Percentiles rank a stretch among this genome's conserved stretches.
phyloP scores from a whole-genome alignment of 2,888 invertebrate genomes.

The Drosophila meridiana region DNA sequence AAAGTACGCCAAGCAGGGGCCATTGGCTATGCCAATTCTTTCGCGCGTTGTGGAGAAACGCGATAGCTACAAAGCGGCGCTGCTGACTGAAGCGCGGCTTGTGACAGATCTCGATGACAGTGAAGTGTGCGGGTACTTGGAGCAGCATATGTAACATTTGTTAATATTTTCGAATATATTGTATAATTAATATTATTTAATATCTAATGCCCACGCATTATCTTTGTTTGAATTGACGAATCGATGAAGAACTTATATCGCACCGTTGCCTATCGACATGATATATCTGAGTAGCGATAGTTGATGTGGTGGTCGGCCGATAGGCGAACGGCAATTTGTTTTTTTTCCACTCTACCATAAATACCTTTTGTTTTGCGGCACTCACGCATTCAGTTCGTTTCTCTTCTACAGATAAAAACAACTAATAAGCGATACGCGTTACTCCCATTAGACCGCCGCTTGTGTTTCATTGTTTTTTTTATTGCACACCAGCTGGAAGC shows the following conservation, averaged over 20 bases:
- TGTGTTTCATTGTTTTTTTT: constrained; percentile 43
- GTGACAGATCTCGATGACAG: constrained; percentile 80
- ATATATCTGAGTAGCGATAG: constrained; percentile 12
- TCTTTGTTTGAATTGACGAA: constrained; percentile 17
- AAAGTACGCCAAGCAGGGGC: constrained; percentile 87
- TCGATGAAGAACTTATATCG: constrained; percentile 8
- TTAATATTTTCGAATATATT: constrained; percentile 52
- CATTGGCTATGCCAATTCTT: constrained; percentile 81
- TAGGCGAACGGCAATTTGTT: constrained; percentile 46
- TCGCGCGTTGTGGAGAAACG: constrained; percentile 49
- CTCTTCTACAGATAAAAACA: constrained; percentile 58
- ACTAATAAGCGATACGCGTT: constrained; percentile 49
- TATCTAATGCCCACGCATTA: neutral
- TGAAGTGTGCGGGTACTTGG: constrained; percentile 80
- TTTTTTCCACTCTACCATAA: constrained; percentile 62
- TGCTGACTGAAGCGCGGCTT: constrained; percentile 78
- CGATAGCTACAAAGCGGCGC: constrained; percentile 63
- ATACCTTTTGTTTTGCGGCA: constrained; percentile 67
- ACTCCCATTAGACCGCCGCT: constrained; percentile 35
- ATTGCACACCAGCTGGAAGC: constrained; percentile 51
- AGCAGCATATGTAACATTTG: constrained; percentile 56
- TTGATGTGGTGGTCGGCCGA: constrained; percentile 49
- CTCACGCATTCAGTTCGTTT: constrained; percentile 67
- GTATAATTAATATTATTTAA: constrained; percentile 23
- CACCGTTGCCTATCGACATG: constrained; percentile 4